Percentiles rank a stretch among this genome's conserved stretches.
Conservation (phyloP, 2,113 vertebrate genomes). For the Heloderma charlesbogerti region DNA sequence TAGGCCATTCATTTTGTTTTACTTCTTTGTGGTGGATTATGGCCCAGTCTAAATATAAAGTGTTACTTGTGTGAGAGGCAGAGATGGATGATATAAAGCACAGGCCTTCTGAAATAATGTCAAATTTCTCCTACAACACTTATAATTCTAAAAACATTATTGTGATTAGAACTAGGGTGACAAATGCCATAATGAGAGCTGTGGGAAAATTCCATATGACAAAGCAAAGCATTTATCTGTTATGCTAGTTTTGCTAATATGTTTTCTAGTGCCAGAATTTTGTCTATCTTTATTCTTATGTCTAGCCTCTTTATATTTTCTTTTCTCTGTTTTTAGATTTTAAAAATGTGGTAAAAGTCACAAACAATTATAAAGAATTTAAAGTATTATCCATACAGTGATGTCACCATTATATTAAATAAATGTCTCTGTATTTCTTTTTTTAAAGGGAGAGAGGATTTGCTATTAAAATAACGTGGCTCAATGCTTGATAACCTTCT, state of each 20-base stretch:
- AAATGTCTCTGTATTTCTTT: not conserved
- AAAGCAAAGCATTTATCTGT: not conserved
- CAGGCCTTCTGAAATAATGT: not conserved
- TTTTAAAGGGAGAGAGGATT: not conserved
- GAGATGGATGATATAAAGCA: not conserved
- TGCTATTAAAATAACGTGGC: not conserved
- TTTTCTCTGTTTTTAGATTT: not conserved
- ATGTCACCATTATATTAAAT: not conserved
- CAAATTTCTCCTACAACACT: not conserved
- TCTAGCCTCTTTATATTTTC: not conserved
- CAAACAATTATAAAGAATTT: not conserved
- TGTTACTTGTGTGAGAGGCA: not conserved
- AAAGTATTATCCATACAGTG: not conserved
- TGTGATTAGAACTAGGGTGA: not conserved
- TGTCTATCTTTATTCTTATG: not conserved
- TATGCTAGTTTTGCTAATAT: not conserved
- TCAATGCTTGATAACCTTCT: not conserved
- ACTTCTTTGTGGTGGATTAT: not conserved
- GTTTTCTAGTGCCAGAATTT: not conserved
- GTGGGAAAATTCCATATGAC: not conserved
- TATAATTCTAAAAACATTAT: constrained; percentile 12
- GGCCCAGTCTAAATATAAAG: not conserved
- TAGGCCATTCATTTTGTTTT: not conserved
- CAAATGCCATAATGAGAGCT: not conserved
- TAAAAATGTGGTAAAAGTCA: not conserved